Percentiles rank a stretch among this genome's conserved stretches.
Conservation (phyloP, 2,797 vertebrate species). For the Dromococcyx pavoninus region DNA sequence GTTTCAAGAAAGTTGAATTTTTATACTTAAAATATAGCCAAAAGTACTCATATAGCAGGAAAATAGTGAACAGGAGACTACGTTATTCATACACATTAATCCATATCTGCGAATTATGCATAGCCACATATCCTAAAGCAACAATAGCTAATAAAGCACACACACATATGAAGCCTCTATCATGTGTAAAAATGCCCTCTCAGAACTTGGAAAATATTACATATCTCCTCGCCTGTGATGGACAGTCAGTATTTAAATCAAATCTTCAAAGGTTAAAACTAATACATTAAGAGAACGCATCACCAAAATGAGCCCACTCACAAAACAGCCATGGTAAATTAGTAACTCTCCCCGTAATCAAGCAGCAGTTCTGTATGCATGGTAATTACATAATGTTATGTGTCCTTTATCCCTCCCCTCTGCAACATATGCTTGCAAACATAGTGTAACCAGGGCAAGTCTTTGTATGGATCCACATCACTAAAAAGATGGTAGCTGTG, state of each 20-base stretch:
- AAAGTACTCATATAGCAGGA: neutral
- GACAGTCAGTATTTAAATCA: neutral
- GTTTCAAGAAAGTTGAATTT: neutral
- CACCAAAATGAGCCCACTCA: neutral
- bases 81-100: neutral
- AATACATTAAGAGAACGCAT: neutral
- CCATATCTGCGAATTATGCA: neutral
- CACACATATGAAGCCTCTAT: neutral
- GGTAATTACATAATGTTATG: neutral
- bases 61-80: neutral
- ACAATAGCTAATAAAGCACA: neutral
- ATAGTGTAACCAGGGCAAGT: neutral
- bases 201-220: neutral
- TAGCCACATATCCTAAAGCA: neutral
- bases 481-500: neutral
- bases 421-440: neutral
- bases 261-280: neutral
- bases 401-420: constrained; percentile 5
- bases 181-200: neutral
- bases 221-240: neutral
- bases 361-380: neutral
- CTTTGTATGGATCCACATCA: neutral
- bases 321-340: neutral
- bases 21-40: fast-evolving
- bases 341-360: neutral